Evolutionary conservation across 2,888 invertebrate genomes (phyloP).

Genomic region (Torymus texanus): DNA sequence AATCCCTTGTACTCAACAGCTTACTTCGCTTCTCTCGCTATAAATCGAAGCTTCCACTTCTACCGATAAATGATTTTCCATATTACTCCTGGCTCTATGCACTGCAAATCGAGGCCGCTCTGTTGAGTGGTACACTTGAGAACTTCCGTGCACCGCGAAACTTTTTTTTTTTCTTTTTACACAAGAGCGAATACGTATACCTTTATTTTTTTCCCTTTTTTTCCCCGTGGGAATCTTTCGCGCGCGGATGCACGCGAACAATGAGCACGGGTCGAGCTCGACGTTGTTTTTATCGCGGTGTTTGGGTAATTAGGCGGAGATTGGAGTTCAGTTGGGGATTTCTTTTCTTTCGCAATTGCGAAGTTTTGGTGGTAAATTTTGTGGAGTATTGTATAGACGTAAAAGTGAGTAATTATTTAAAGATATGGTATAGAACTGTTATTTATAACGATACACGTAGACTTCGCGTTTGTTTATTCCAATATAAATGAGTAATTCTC

Average conservation of each 20-base stretch:
- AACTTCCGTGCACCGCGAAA: background rate
- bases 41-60: constrained; percentile 25
- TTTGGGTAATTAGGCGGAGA: no score
- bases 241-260: constrained; percentile 17
- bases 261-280: background rate
- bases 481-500: no score
- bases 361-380: no score
- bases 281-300: background rate
- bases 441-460: no score
- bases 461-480: no score
- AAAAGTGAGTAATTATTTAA: no score
- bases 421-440: no score
- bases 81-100: constrained; percentile 3
- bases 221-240: background rate
- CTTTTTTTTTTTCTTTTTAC: background rate
- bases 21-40: background rate
- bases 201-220: constrained; percentile 4
- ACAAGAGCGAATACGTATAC: background rate
- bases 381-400: no score
- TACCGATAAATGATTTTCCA: constrained; percentile 33
- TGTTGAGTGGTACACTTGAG: constrained; percentile 28
- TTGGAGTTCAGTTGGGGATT: no score
- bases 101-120: constrained; percentile 1
- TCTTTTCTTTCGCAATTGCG: no score
- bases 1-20: no score